phyloP scores from a whole-genome alignment of 2,113 vertebrate genomes.

The Bungarus multicinctus region DNA sequence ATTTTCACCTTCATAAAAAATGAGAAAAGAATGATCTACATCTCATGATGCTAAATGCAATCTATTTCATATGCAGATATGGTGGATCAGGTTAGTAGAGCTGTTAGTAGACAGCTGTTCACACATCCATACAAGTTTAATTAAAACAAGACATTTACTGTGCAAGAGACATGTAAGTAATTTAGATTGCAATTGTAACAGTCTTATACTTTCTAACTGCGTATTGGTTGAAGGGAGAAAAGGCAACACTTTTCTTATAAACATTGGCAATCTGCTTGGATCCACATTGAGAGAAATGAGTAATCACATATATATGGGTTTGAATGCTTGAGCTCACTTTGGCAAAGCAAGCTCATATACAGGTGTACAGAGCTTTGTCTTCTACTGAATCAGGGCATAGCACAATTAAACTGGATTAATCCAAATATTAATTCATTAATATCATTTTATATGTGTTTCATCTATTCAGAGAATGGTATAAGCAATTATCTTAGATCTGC shows the following conservation, averaged over 20 bases:
- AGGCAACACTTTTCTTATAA: neutral
- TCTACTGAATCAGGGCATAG: neutral
- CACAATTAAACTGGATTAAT: neutral
- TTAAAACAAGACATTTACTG: neutral
- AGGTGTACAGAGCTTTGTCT: neutral
- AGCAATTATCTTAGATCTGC: neutral
- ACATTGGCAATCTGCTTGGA: neutral
- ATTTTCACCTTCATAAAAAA: neutral
- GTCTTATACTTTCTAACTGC: neutral
- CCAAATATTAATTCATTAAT: neutral
- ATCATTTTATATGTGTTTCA: neutral
- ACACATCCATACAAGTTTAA: neutral
- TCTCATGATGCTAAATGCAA: neutral
- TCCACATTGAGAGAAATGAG: neutral
- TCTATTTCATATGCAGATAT: neutral
- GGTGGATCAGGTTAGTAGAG: neutral
- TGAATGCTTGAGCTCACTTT: neutral
- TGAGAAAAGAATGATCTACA: neutral
- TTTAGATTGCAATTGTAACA: neutral
- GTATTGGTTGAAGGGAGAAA: neutral
- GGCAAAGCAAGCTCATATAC: neutral
- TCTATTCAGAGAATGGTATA: neutral
- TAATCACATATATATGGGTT: neutral
- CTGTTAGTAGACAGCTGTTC: neutral
- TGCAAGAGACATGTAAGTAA: slow-evolving; percentile 2